Conservation (phyloP, 2,113 vertebrate genomes). For the Thomomys bottae region DNA sequence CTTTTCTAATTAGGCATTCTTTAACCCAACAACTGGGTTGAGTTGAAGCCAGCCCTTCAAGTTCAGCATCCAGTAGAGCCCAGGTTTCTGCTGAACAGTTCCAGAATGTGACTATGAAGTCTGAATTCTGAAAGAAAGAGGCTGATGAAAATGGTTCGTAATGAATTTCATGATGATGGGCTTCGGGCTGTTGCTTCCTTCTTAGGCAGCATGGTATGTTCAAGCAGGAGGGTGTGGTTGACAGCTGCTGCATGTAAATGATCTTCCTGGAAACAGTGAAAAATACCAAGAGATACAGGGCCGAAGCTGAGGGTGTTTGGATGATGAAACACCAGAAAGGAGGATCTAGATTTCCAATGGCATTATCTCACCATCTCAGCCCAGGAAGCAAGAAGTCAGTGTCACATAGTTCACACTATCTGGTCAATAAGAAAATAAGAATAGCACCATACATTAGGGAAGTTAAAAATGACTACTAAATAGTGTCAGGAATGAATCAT, state of each 20-base stretch:
- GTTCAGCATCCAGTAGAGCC: background rate
- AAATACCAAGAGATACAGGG: background rate
- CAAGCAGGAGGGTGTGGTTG: background rate
- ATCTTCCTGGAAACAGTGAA: constrained; percentile 7
- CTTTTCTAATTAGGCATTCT: constrained; percentile 58
- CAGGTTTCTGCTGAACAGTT: background rate
- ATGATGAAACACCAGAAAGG: background rate
- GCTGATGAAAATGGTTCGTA: background rate
- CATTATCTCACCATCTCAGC: background rate
- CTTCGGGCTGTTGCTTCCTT: constrained; percentile 10
- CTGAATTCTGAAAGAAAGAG: constrained; percentile 32
- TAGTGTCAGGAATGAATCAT: background rate
- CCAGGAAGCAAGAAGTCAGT: background rate
- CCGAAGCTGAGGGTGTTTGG: background rate
- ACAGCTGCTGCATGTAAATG: background rate
- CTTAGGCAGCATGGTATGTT: background rate
- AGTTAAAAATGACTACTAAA: background rate
- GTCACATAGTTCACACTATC: background rate
- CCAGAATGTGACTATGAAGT: background rate
- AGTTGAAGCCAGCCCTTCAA: background rate
- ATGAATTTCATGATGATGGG: background rate
- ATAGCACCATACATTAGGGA: background rate
- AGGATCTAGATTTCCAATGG: background rate
- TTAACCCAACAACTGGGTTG: constrained; percentile 40
- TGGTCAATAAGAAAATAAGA: background rate